A percentile compares a stretch with the other conserved stretches of the same genome.
Evolutionary conservation across 2,888 invertebrate species (phyloP).

Genomic region (Sacculina carcini): DNA sequence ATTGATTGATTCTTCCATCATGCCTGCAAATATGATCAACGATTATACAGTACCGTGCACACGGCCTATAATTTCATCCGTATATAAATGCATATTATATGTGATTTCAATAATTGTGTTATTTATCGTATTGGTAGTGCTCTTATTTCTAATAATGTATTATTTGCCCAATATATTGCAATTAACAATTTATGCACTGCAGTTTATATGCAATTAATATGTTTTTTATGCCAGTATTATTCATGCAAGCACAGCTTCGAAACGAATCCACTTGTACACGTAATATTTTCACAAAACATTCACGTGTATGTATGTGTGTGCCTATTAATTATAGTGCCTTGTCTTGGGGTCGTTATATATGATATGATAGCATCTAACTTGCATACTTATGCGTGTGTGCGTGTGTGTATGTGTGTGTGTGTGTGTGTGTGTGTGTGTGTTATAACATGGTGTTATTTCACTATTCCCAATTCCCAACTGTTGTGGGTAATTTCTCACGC

Average conservation of each 20-base stretch:
- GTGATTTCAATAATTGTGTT: conserved; percentile 4
- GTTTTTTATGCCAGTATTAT: too few species aligned
- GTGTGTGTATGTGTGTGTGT: background rate
- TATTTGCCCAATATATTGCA: background rate
- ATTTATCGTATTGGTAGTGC: background rate
- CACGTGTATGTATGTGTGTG: background rate
- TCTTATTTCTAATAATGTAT: conserved; percentile 1
- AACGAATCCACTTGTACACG: background rate
- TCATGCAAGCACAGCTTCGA: too few species aligned
- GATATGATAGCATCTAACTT: background rate
- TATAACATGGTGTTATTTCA: too few species aligned
- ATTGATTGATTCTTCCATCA: too few species aligned
- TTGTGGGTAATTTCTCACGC: too few species aligned
- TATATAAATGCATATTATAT: background rate
- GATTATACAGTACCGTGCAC: too few species aligned
- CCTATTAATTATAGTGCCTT: too few species aligned
- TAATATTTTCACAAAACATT: background rate
- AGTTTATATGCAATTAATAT: background rate
- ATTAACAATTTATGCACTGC: background rate
- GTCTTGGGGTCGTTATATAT: background rate
- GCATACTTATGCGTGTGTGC: background rate
- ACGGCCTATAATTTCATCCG: too few species aligned
- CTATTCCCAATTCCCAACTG: too few species aligned
- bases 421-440: background rate
- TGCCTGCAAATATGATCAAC: too few species aligned